Evolutionary conservation across 2,888 invertebrate species (phyloP).

Genomic region (Suillia variegata): DNA sequence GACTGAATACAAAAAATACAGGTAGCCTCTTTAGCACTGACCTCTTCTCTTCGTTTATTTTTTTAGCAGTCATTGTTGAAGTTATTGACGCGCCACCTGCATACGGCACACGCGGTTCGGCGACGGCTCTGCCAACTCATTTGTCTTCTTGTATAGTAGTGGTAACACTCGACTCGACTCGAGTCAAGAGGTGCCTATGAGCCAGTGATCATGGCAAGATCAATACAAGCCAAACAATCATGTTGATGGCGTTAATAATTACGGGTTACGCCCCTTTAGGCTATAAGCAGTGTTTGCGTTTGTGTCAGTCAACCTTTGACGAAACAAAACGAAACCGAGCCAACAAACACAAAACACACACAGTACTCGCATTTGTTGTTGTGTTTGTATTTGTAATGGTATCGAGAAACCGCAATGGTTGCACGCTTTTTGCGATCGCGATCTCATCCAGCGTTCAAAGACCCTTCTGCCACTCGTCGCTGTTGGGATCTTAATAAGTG

Average conservation of each 20-base stretch:
- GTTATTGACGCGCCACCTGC: not conserved
- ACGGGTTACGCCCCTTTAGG: not conserved
- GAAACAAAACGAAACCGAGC: no score
- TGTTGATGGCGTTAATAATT: not conserved
- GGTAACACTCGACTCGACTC: not conserved
- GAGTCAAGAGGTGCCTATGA: not conserved
- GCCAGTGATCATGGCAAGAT: no score
- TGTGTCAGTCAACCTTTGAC: no score
- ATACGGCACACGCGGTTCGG: not conserved
- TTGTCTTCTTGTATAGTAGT: not conserved
- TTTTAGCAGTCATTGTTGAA: not conserved
- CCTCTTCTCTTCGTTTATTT: not conserved
- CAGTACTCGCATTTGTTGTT: no score
- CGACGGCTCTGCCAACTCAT: not conserved
- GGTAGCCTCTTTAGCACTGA: not conserved
- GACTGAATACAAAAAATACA: not conserved
- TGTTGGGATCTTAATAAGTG: not conserved
- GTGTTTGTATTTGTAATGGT: no score
- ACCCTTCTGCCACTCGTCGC: not conserved
- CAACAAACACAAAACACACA: not conserved
- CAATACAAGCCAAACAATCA: no score
- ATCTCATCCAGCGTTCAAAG: no score
- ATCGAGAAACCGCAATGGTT: no score
- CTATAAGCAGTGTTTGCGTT: no score
- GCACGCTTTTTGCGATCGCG: no score